Evolutionary conservation across 2,888 invertebrate species (phyloP), one percentile per base, ranked within the genome.

Genomic region (Troglohyphantes excavatus): DNA sequence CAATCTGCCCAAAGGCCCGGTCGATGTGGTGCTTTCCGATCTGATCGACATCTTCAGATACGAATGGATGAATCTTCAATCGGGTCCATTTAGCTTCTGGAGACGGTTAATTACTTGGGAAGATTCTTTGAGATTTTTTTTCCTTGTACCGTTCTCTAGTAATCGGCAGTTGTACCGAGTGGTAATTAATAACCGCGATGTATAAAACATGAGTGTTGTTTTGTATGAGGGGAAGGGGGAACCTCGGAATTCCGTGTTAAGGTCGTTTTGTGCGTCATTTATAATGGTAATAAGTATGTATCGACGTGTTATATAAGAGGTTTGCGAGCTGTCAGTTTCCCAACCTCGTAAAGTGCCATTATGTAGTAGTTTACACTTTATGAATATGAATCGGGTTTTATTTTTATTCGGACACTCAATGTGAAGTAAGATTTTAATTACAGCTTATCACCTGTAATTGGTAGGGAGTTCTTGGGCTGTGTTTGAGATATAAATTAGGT

Each of bases 101-200:
- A 61, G 70, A 59, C 70, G 61, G 70, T 82, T 82, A 82, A 70
- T 82, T 82, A 82, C 82, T 46, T 81, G 79, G 79, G 79, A 53
- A 53, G 53, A 53, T 53, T 53, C 33, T 33, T 33, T 3, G 3
- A 33, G n/a, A n/a, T 9, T 33, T 33, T 53, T 53, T 43, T 19
- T 23, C 65, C 39, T 26, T 23, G 63, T 39, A 70, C 29, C 39
- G 19, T 39, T 39, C 53, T 68, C 68, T 33, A 63, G 43, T 87
- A 81, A 87, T 87, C 79, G 73, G 46, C 65, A 81, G 81, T 75
- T 87, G 63, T 81, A 73, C 73, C 23, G 76, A 65, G 39, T 23
- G 53, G 65, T 81, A 87, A 87, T 87, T 87, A 87, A 87, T 87
- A 87, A 87, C 65, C 43, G 19, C 23, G 21, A 87, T 87, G 81